These are phyloP conservation scores for Scaptomyza pallida DNA, from an alignment of 1,140 invertebrate genomes.

Conservation along the genomic window DNA sequence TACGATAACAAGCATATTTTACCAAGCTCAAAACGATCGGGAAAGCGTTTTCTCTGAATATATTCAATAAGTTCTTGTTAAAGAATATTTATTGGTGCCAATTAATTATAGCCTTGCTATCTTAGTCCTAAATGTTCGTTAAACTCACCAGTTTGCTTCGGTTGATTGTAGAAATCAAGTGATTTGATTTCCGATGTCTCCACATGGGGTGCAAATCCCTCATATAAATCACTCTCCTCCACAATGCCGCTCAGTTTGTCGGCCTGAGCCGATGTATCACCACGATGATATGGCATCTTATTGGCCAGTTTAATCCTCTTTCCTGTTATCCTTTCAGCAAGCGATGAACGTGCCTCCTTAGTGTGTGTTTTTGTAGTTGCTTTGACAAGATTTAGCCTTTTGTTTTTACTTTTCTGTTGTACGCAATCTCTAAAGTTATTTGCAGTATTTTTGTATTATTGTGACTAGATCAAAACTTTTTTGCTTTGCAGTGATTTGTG, in stretches of 20 bases:
- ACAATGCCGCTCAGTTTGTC: conserved; percentile 86
- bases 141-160: conserved; percentile 77
- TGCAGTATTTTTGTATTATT: conserved; percentile 3
- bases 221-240: conserved; percentile 89
- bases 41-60: too few relatives aligned
- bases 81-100: too few relatives aligned
- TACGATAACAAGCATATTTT: too few relatives aligned
- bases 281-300: conserved; percentile 83
- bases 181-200: conserved; percentile 88
- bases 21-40: too few relatives aligned
- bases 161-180: conserved; percentile 84
- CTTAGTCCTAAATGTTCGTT: background rate
- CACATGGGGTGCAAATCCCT: conserved; percentile 90
- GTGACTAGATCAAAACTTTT: background rate
- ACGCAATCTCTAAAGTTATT: conserved; percentile 10
- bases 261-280: conserved; percentile 73
- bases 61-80: too few relatives aligned
- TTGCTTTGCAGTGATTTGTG: conserved; percentile 29
- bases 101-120: too few relatives aligned
- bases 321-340: background rate
- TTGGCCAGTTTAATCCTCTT: conserved; percentile 56
- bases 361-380: conserved; percentile 8
- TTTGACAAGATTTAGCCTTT: conserved; percentile 11
- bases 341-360: background rate
- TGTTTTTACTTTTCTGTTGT: background rate